Conservation (phyloP, 2,797 vertebrate genomes). For the Emys orbicularis region DNA sequence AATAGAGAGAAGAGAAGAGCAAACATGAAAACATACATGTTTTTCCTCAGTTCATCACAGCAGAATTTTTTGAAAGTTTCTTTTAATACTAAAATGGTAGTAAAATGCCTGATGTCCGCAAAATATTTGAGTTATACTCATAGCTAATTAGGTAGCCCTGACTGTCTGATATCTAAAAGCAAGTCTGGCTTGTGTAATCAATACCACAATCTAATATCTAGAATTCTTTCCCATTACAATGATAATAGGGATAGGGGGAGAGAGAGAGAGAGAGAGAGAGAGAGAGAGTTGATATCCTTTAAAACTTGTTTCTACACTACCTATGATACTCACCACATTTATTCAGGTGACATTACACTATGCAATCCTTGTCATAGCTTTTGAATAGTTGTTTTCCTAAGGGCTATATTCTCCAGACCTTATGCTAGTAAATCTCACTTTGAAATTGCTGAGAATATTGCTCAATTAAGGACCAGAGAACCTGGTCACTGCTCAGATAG, state of each 20-base stretch:
- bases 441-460: slow-evolving; percentile 4
- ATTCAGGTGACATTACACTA: neutral
- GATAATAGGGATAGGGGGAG: slow-evolving; percentile 6
- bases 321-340: neutral
- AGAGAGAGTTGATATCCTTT: neutral
- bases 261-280: neutral
- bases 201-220: neutral
- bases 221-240: slow-evolving; percentile 24
- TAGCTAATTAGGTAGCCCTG: slow-evolving; percentile 62
- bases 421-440: slow-evolving; percentile 10
- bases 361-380: neutral
- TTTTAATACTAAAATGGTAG: slow-evolving; percentile 27
- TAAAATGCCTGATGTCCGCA: slow-evolving; percentile 38
- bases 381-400: slow-evolving; percentile 1
- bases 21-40: slow-evolving; percentile 41
- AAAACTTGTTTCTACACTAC: neutral
- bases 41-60: slow-evolving; percentile 36
- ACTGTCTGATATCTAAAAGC: slow-evolving; percentile 39
- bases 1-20: slow-evolving; percentile 51
- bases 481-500: neutral
- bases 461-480: slow-evolving; percentile 5
- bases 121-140: slow-evolving; percentile 65
- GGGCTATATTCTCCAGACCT: neutral
- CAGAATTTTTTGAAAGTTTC: slow-evolving; percentile 56
- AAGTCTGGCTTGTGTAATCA: slow-evolving; percentile 45